Evolutionary conservation across 2,888 invertebrate species (phyloP), one percentile per base, ranked within the genome.

Genomic region (Leucophora obtusa): DNA sequence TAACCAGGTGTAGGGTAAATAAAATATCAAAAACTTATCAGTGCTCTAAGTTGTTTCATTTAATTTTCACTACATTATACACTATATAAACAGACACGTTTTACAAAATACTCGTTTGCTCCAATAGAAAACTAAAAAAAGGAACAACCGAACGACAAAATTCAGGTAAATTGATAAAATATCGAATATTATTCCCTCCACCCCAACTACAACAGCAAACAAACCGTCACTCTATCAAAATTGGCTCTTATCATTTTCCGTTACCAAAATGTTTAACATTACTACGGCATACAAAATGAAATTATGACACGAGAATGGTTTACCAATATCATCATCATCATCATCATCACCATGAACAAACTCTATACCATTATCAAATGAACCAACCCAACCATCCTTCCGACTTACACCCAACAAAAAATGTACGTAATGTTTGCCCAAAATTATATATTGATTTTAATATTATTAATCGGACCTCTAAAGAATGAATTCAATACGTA

Each of bases 131-230:
- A n/a, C n/a, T 53, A 59, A 68, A 58, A 73, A 69, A 56, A 47
- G 38, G 60, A 18, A 38, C 4, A 3, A 38, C 1, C 18, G 21
- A 50, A 62, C 28, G 59, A 66, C 47, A 72, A 50, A 17, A 60
- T 43, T 38, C 74, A 74, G 68, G 71, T 68, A 76, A 80, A 72
- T 80, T 72, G 71, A 76, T 76, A 80, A 80, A 69, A 72, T 59
- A 63, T 71, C 68, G 63, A 63, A 58, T 68, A 43, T 63, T 75
- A 56, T 63, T 24, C 35, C 38, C 17, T 38, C 24, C 9, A 11
- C 10, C 9, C 33, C 4, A 17, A 8, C 14, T 28, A 28, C 10
- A 28, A 43, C 6, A 9, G 11, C 24, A 21, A 18, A 59, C 35
- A 38, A 53, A 24, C 33, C 21, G 11, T 21, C 9, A 50, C 33